Evolutionary conservation across 1,140 invertebrate species (phyloP).

Genomic region (Ceratina japonica): DNA sequence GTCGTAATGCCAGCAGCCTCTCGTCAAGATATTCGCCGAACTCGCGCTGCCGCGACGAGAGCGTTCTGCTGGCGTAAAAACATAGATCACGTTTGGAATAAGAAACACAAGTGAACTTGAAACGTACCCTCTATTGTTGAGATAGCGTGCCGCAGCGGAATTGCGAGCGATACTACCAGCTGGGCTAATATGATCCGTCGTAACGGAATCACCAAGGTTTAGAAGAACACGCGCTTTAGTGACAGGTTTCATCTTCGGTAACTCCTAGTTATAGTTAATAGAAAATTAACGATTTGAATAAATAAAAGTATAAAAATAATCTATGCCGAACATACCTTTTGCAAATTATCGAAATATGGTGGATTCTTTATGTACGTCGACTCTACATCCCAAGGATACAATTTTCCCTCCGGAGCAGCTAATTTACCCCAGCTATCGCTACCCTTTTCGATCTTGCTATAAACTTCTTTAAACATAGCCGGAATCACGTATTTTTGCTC

Average conservation of each 20-base stretch:
- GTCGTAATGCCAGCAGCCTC: too few species aligned
- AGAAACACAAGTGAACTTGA: background rate
- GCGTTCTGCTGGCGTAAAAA: too few species aligned
- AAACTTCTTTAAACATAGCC: conserved; percentile 98
- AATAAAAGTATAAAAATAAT: background rate
- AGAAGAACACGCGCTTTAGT: conserved; percentile 88
- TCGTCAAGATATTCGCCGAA: too few species aligned
- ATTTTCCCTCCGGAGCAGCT: conserved; percentile 87
- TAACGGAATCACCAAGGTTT: conserved; percentile 96
- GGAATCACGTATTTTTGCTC: conserved; percentile 95
- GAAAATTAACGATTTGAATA: background rate
- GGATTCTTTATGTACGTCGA: conserved; percentile 98
- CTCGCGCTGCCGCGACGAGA: too few species aligned
- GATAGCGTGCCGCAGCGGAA: conserved; percentile 95
- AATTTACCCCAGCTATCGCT: conserved; percentile 93
- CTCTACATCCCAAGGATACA: conserved; percentile 94
- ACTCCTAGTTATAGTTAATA: conserved; percentile 75
- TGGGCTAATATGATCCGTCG: conserved; percentile 99
- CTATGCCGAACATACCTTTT: conserved; percentile 78
- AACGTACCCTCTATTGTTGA: conserved; percentile 86
- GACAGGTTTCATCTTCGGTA: conserved; percentile 82
- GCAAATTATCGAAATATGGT: conserved; percentile 97
- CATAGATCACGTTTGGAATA: too few species aligned
- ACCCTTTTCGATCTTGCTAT: conserved; percentile 91
- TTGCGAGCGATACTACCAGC: conserved; percentile 98